A percentile compares a stretch with the other conserved stretches of the same genome.
Conservation (phyloP, 2,113 vertebrate genomes). For the Neomonachus schauinslandi region DNA sequence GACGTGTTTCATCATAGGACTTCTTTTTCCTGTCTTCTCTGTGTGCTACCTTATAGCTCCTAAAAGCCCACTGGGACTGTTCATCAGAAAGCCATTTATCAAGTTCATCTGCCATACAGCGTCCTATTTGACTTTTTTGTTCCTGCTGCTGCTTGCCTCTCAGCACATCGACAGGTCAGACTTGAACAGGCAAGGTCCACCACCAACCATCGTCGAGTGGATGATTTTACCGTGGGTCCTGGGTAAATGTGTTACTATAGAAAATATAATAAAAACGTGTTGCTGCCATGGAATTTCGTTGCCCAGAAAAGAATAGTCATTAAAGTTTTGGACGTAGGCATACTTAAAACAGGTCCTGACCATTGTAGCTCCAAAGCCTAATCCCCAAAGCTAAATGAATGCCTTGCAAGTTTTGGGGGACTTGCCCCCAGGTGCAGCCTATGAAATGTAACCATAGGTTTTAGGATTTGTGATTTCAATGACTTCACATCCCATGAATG, state of each 20-base stretch:
- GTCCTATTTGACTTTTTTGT: constrained; percentile 99
- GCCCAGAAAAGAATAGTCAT: constrained; percentile 34
- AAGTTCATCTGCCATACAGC: constrained; percentile 99
- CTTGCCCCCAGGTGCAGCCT: neutral
- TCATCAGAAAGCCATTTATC: constrained; percentile 99
- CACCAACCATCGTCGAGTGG: constrained; percentile 96
- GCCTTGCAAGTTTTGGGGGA: neutral
- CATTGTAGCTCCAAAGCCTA: neutral
- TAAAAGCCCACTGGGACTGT: constrained; percentile 94
- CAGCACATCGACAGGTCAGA: constrained; percentile 93
- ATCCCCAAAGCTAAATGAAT: neutral
- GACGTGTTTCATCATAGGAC: constrained; percentile 95
- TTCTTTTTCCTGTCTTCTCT: constrained; percentile 95
- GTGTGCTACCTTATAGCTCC: constrained; percentile 95
- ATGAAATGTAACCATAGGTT: neutral
- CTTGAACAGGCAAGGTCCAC: constrained; percentile 90
- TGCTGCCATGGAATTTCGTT: constrained; percentile 60
- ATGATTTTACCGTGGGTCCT: constrained; percentile 99
- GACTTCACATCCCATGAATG: neutral
- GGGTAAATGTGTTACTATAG: constrained; percentile 93
- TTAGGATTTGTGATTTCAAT: neutral
- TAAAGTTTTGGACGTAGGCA: neutral
- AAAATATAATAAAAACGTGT: constrained; percentile 83
- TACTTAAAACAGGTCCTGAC: neutral
- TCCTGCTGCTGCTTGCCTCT: constrained; percentile 96